These are phyloP conservation scores for Pygocentrus nattereri DNA, from an alignment of 2,797 vertebrate species.

Conservation along the genomic window DNA sequence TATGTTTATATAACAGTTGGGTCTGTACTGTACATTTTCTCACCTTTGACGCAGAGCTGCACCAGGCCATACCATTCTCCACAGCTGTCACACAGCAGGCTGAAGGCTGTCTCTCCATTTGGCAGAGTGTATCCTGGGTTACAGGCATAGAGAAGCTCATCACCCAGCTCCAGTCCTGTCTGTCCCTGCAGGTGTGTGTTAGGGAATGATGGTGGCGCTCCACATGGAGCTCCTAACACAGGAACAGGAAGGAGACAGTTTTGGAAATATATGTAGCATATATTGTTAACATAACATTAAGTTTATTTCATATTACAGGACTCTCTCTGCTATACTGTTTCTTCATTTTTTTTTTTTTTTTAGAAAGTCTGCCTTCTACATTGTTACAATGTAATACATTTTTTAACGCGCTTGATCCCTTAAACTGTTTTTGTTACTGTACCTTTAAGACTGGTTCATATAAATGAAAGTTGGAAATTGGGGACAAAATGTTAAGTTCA, in stretches of 20 bases:
- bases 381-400: too few species aligned
- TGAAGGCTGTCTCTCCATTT: conserved; percentile 83
- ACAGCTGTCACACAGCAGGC: conserved; percentile 92
- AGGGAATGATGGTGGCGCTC: conserved; percentile 91
- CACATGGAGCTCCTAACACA: conserved; percentile 85
- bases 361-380: too few species aligned
- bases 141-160: conserved; percentile 90
- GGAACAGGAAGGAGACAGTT: conserved; percentile 19
- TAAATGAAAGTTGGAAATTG: too few species aligned
- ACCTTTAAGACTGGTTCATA: too few species aligned
- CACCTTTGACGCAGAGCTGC: conserved; percentile 92
- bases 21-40: conserved; percentile 51
- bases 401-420: too few species aligned
- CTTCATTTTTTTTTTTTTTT: too few species aligned
- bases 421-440: too few species aligned
- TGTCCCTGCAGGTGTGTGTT: conserved; percentile 86
- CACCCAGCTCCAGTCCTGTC: conserved; percentile 89
- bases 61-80: conserved; percentile 95
- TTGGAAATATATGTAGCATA: neutral
- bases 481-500: too few species aligned
- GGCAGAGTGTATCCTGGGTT: conserved; percentile 82
- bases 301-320: too few species aligned
- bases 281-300: too few species aligned
- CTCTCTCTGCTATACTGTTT: too few species aligned
- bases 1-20: neutral